Conservation (phyloP, 1,140 invertebrate species). For the Bursaphelenchus mucronatus region DNA sequence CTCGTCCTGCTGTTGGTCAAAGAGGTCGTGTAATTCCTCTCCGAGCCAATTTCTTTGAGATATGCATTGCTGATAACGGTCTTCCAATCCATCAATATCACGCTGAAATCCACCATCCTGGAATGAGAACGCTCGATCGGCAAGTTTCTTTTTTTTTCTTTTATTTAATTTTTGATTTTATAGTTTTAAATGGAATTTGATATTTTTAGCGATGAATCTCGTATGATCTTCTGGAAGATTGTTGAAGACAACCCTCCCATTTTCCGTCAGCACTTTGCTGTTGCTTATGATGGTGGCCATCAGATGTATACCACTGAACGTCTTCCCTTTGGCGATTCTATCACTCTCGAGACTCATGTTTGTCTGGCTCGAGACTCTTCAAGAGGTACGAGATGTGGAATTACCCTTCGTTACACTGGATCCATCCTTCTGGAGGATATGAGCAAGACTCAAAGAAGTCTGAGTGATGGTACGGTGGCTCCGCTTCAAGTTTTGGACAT, state of each 20-base stretch:
- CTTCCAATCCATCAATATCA: slow-evolving; percentile 22
- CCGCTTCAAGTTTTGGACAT: slow-evolving; percentile 48
- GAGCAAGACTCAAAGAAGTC: background rate
- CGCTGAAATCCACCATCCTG: slow-evolving; percentile 20
- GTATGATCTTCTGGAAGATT: slow-evolving; percentile 43
- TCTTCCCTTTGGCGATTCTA: slow-evolving; percentile 7
- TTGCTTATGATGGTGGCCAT: slow-evolving; percentile 47
- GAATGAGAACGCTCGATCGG: slow-evolving; percentile 11
- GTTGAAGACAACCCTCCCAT: slow-evolving; percentile 31
- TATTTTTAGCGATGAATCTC: slow-evolving; percentile 40
- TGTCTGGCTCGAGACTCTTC: slow-evolving; percentile 20
- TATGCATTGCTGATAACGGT: background rate
- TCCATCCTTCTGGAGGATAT: slow-evolving; percentile 32
- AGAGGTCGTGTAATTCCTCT: slow-evolving; percentile 21
- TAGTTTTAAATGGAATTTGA: background rate
- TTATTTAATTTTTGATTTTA: background rate
- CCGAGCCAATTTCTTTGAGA: slow-evolving; percentile 20
- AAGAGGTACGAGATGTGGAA: slow-evolving; percentile 7
- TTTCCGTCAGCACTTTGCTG: slow-evolving; percentile 39
- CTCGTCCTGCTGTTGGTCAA: slow-evolving; percentile 12
- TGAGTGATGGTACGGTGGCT: slow-evolving; percentile 17
- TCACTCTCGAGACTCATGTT: slow-evolving; percentile 16
- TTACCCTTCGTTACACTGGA: slow-evolving; percentile 21
- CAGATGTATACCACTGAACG: slow-evolving; percentile 32
- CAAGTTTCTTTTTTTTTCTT: slow-evolving; percentile 3